Conservation (phyloP, 2,797 vertebrate genomes). For the Siniperca obscura region DNA sequence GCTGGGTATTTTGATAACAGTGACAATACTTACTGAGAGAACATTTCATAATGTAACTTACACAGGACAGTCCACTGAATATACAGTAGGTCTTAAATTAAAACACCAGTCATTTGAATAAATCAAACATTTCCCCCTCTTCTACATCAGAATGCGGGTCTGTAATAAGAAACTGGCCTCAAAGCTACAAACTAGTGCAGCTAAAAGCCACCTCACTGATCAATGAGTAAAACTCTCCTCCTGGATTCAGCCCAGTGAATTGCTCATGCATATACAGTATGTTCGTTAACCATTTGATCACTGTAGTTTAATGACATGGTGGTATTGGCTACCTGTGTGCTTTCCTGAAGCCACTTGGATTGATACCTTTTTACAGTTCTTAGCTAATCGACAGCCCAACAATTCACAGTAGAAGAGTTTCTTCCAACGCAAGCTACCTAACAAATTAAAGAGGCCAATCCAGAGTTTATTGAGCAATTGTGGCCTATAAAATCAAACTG, state of each 20-base stretch:
- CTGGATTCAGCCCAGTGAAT: conserved; percentile 38
- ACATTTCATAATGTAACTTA: conserved; percentile 33
- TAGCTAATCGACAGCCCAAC: conserved; percentile 17
- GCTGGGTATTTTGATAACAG: conserved; percentile 40
- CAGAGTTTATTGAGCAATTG: not conserved
- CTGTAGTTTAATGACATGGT: conserved; percentile 42
- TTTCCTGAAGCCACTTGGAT: conserved; percentile 37
- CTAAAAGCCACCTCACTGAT: conserved; percentile 30
- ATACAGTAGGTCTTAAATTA: not conserved
- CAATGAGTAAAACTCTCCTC: conserved; percentile 28
- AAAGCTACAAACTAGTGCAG: conserved; percentile 20
- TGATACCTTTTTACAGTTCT: conserved; percentile 24
- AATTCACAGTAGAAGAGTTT: conserved; percentile 25
- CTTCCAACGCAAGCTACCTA: not conserved
- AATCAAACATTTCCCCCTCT: conserved; percentile 4
- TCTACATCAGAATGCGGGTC: conserved; percentile 1
- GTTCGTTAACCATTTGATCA: conserved; percentile 55
- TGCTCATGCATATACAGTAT: conserved; percentile 32
- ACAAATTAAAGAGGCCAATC: not conserved
- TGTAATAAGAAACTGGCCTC: conserved; percentile 14
- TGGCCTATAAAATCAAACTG: conserved; percentile 6
- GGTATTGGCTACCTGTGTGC: conserved; percentile 35
- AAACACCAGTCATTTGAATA: conserved; percentile 3
- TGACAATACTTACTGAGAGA: conserved; percentile 44
- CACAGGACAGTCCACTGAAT: conserved; percentile 24